A percentile compares a stretch with the other conserved stretches of the same genome.
These are phyloP conservation scores for Ganaspis brasiliensis DNA, from an alignment of 2,888 invertebrate genomes.

Conservation along the genomic window DNA sequence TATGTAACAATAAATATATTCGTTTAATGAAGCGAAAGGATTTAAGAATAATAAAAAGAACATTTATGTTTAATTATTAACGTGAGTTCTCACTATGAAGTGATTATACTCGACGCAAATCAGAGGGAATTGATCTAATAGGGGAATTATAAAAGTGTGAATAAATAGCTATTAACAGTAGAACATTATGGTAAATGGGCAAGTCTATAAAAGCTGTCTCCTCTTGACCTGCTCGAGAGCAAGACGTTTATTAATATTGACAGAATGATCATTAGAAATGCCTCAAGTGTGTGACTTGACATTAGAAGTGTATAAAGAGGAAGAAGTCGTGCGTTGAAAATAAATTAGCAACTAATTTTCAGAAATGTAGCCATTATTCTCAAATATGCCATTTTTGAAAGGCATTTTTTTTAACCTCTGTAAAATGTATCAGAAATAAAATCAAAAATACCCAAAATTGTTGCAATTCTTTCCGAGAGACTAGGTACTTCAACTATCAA, in stretches of 20 bases:
- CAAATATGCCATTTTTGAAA: not conserved
- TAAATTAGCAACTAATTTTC: slow-evolving; percentile 19
- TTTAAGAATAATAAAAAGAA: not conserved
- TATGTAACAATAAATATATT: too few relatives aligned
- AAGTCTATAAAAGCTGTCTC: slow-evolving; percentile 19
- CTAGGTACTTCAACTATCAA: too few relatives aligned
- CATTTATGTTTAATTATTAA: not conserved
- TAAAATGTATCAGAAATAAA: too few relatives aligned
- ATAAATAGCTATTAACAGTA: not conserved
- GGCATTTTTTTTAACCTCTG: too few relatives aligned
- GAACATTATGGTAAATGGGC: not conserved
- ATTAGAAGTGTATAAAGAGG: slow-evolving; percentile 38
- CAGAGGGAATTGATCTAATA: not conserved
- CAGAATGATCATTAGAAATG: slow-evolving; percentile 38
- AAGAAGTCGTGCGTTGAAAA: slow-evolving; percentile 33
- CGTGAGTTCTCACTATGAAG: too few relatives aligned
- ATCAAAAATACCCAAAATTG: too few relatives aligned
- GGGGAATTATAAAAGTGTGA: slow-evolving; percentile 16
- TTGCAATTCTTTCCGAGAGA: too few relatives aligned
- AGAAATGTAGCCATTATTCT: not conserved
- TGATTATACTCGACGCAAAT: not conserved
- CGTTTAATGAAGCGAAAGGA: too few relatives aligned
- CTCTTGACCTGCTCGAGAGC: slow-evolving; percentile 17
- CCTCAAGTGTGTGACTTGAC: slow-evolving; percentile 26
- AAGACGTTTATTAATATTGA: slow-evolving; percentile 32